A percentile compares a stretch with the other conserved stretches of the same genome.
phyloP scores from a whole-genome alignment of 2,888 invertebrate genomes.

The Coelinius sp. region DNA sequence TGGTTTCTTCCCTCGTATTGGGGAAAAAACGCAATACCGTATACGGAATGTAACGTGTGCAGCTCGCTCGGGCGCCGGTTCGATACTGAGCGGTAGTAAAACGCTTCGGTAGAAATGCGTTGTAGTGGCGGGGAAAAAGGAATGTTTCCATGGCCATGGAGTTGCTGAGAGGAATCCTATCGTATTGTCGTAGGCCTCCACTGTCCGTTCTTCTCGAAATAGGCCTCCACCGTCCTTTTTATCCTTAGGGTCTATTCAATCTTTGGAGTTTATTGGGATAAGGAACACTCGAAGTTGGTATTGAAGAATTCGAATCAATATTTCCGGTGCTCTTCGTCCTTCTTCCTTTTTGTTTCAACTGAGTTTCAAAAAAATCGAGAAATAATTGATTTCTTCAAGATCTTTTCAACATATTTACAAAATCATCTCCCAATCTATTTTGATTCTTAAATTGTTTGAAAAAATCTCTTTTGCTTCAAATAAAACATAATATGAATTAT shows the following conservation, averaged over 20 bases:
- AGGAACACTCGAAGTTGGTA: not conserved
- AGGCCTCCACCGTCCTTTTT: not conserved
- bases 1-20: not conserved
- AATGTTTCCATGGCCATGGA: slow-evolving; percentile 41
- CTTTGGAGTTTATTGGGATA: not conserved
- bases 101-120: slow-evolving; percentile 13
- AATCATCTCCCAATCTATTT: no score
- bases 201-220: no score
- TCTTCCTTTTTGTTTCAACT: no score
- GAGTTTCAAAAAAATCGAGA: no score
- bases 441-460: no score
- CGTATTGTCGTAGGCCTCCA: slow-evolving; percentile 6
- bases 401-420: no score
- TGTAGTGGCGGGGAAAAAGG: slow-evolving; percentile 19
- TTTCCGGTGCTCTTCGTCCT: no score
- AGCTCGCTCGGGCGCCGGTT: slow-evolving; percentile 65
- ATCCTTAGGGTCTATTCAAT: slow-evolving; percentile 1
- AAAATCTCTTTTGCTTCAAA: no score
- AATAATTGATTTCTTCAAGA: no score
- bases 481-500: no score
- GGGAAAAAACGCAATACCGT: slow-evolving; percentile 51
- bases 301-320: no score
- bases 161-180: slow-evolving; percentile 34
- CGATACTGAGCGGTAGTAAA: slow-evolving; percentile 63
- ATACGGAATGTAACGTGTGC: slow-evolving; percentile 55